Conservation (phyloP, 2,113 vertebrate species). For the Dolichotis patagonum region DNA sequence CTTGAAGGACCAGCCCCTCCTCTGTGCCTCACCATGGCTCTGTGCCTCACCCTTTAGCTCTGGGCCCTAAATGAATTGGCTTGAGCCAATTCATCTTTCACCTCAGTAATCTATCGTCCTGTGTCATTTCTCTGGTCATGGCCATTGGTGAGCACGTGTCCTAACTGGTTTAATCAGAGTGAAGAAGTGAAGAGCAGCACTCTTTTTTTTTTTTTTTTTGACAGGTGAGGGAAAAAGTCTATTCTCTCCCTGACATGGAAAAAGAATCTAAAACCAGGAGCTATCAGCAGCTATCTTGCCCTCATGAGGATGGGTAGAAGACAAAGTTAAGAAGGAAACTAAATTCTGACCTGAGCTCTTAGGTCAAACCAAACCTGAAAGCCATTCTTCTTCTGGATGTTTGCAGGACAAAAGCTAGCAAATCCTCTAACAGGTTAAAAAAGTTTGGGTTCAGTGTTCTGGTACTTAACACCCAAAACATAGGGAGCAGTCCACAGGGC, state of each 20-base stretch:
- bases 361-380: neutral
- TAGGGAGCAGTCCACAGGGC: neutral
- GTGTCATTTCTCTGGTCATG: neutral
- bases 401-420: neutral
- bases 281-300: neutral
- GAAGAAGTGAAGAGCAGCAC: neutral
- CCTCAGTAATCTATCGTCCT: neutral
- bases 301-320: neutral
- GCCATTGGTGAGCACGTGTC: neutral
- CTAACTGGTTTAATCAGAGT: neutral
- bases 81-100: neutral
- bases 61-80: neutral
- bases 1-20: neutral
- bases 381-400: neutral
- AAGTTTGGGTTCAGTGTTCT: constrained; percentile 8
- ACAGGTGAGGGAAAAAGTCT: neutral
- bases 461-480: neutral
- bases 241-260: neutral
- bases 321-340: neutral
- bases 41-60: neutral
- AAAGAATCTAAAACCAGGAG: neutral
- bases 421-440: neutral
- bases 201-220: constrained; percentile 28
- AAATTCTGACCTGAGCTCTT: neutral
- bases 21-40: neutral